Conservation (phyloP, 2,113 vertebrate genomes). For the Astur gentilis region DNA sequence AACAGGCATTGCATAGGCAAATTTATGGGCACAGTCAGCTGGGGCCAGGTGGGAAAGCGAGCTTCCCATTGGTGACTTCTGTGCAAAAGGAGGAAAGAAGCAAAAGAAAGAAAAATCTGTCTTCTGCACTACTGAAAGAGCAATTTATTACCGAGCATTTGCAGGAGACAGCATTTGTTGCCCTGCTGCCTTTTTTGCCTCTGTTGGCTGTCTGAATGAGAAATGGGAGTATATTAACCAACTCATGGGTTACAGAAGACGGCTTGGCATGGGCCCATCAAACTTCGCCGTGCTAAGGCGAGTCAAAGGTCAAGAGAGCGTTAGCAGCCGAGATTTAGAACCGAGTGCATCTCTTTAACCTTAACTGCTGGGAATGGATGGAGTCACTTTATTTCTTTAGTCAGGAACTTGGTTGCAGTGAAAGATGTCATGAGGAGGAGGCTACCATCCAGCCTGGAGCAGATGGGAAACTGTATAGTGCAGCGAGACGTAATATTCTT, state of each 20-base stretch:
- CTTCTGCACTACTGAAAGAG: slow-evolving; percentile 86
- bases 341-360: slow-evolving; percentile 54
- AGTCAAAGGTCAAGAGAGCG: slow-evolving; percentile 67
- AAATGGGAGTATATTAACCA: slow-evolving; percentile 83
- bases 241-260: slow-evolving; percentile 73
- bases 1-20: slow-evolving; percentile 75
- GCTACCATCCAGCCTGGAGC: not conserved
- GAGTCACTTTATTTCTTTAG: slow-evolving; percentile 46
- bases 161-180: slow-evolving; percentile 88
- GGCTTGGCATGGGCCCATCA: slow-evolving; percentile 71
- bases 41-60: slow-evolving; percentile 75
- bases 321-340: slow-evolving; percentile 61
- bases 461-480: not conserved
- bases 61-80: slow-evolving; percentile 68
- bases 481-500: slow-evolving; percentile 1
- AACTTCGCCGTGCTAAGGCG: slow-evolving; percentile 58
- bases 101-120: slow-evolving; percentile 85
- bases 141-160: slow-evolving; percentile 93
- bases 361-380: slow-evolving; percentile 45
- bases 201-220: slow-evolving; percentile 87
- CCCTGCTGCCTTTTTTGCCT: slow-evolving; percentile 82
- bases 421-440: not conserved
- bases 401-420: slow-evolving; percentile 19
- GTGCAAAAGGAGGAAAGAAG: slow-evolving; percentile 63
- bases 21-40: slow-evolving; percentile 78